Percentiles rank a stretch among this genome's conserved stretches.
Conservation (phyloP, 2,888 invertebrate species). For the Phengaris arion region DNA sequence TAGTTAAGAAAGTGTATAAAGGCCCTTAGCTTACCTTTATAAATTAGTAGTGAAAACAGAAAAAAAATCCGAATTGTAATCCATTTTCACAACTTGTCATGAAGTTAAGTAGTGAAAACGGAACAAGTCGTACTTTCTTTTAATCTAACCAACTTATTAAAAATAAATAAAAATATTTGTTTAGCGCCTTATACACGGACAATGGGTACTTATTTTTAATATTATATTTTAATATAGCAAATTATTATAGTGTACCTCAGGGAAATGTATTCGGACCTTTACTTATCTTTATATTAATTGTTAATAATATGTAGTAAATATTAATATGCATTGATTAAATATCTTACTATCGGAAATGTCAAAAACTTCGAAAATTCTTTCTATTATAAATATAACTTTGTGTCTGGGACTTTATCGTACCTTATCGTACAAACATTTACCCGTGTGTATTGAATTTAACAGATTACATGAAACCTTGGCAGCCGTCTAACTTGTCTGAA, state of each 20-base stretch:
- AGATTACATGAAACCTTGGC: constrained; percentile 19
- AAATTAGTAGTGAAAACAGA: too few relatives aligned
- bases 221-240: background rate
- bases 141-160: background rate
- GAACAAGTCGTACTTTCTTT: too few relatives aligned
- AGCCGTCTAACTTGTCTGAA: background rate
- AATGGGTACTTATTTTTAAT: constrained; percentile 11
- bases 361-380: background rate
- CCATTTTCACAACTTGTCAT: too few relatives aligned
- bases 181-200: constrained; percentile 15
- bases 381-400: background rate
- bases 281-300: background rate
- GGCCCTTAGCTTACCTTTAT: too few relatives aligned
- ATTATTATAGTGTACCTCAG: background rate
- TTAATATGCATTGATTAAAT: background rate
- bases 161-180: constrained; percentile 7
- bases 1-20: too few relatives aligned
- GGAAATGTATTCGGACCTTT: background rate
- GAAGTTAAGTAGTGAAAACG: too few relatives aligned
- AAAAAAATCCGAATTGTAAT: too few relatives aligned
- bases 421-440: background rate
- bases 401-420: background rate
- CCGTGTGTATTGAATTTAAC: background rate
- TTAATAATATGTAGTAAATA: background rate
- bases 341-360: background rate